These are phyloP conservation scores for Buathra laborator DNA, from an alignment of 2,888 invertebrate species.

Conservation along the genomic window DNA sequence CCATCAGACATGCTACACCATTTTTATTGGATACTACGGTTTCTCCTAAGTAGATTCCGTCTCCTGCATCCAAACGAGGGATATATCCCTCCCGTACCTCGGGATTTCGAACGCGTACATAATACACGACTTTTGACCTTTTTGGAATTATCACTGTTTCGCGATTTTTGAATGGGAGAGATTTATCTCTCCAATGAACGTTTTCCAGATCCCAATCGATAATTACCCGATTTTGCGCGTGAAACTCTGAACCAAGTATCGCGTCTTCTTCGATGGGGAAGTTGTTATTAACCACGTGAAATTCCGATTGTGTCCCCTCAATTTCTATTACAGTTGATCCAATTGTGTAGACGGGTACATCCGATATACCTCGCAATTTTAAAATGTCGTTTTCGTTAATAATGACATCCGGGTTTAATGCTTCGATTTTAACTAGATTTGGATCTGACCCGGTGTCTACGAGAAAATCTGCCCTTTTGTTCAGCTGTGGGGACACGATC, in stretches of 20 bases:
- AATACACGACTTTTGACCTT: neutral
- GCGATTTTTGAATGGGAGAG: neutral
- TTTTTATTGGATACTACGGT: neutral
- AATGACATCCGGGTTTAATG: neutral
- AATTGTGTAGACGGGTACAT: constrained; percentile 13
- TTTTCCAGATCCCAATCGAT: constrained; percentile 26
- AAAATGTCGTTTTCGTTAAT: constrained; percentile 2
- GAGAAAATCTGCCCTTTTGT: neutral
- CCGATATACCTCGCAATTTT: constrained; percentile 6
- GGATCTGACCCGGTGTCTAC: constrained; percentile 33
- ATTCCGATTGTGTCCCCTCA: constrained; percentile 6
- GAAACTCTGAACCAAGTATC: constrained; percentile 36
- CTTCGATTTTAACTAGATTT: neutral
- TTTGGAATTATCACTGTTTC: neutral
- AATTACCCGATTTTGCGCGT: neutral
- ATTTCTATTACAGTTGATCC: constrained; percentile 22
- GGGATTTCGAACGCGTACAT: neutral
- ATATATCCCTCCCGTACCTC: constrained; percentile 21
- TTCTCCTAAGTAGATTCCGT: constrained; percentile 13
- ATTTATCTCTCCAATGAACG: neutral
- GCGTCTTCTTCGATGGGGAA: constrained; percentile 15
- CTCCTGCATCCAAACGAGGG: neutral
- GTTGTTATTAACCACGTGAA: constrained; percentile 5
- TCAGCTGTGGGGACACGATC: constrained; percentile 14
- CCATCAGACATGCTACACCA: constrained; percentile 17